Evolutionary conservation across 2,888 invertebrate genomes (phyloP), one percentile per base, ranked within the genome.

Genomic region (Eudemis profundana): DNA sequence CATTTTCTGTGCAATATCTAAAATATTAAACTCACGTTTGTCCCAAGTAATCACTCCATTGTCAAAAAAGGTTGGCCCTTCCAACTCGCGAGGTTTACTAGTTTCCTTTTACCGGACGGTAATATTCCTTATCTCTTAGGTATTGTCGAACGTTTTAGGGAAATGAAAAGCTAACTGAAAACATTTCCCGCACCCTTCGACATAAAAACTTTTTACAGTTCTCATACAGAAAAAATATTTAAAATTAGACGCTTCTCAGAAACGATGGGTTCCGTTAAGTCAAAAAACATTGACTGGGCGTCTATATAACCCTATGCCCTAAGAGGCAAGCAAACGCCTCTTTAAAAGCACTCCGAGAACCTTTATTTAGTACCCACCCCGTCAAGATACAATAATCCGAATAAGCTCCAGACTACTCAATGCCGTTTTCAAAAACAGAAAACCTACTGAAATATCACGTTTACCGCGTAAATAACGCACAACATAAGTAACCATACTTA

Each of bases 41-140:
- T n/a, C 42, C 29, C 19, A 15, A 57, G 33, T 57, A 63, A 51
- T 51, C 36, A 44, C 19, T 36, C 64, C 51, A 64, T 64, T 64
- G 64, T 51, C 57, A 51, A 64, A 59, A 49, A 64, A 64, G 57
- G 57, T 64, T 46, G 44, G 50, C 14, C 50, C 57, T 59, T 64
- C 63, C 57, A 64, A 23, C 50, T 51, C 14, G 36, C 50, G 60
- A 60, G 40, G 38, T 60, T 65, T 60, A 65, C 46, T 65, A 65
- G 46, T 44, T 50, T 47, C 53, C 17, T 59, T 56, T 61, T 51
- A 59, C 36, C 64, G 44, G 36, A 38, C 27, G 12, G 59, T 51
- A 38, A 65, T 65, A 59, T 60, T 65, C 53, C 65, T 60, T 65
- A 59, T 65, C 65, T 65, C 19, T 65, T 65, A 29, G 51, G 53